A percentile compares a stretch with the other conserved stretches of the same genome.
Evolutionary conservation across 2,888 invertebrate species (phyloP).

Genomic region (Onthophagus sagittarius): DNA sequence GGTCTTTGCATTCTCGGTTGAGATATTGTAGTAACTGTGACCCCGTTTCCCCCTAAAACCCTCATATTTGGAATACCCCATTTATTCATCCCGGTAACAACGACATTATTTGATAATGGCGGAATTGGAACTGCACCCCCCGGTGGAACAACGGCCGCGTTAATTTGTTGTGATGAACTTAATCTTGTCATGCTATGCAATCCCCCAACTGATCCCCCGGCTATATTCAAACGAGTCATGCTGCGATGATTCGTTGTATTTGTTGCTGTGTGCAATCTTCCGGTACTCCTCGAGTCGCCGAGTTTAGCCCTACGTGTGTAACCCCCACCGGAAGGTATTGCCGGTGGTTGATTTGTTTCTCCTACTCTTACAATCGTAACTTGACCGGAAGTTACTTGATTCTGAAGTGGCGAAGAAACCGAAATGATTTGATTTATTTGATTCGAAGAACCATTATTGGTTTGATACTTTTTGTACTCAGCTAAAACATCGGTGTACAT

Average conservation of each 20-base stretch:
- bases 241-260: constrained; percentile 71
- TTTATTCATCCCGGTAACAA: constrained; percentile 52
- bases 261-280: constrained; percentile 65
- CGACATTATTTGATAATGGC: constrained; percentile 51
- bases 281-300: constrained; percentile 73
- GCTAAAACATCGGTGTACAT: constrained; percentile 76
- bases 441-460: constrained; percentile 40
- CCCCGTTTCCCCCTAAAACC: constrained; percentile 53
- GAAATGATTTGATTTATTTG: constrained; percentile 36
- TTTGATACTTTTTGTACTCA: constrained; percentile 63
- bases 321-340: constrained; percentile 41
- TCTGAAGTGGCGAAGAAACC: constrained; percentile 20
- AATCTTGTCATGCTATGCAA: constrained; percentile 78
- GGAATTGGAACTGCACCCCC: constrained; percentile 40
- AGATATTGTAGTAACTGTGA: constrained; percentile 64
- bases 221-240: constrained; percentile 74
- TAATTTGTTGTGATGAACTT: constrained; percentile 74
- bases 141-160: constrained; percentile 40
- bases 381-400: constrained; percentile 68
- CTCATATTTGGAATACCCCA: constrained; percentile 52
- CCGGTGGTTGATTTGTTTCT: constrained; percentile 39
- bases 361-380: constrained; percentile 79
- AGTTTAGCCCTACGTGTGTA: constrained; percentile 63
- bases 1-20: constrained; percentile 49
- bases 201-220: constrained; percentile 71